Conservation (phyloP, 1,140 invertebrate genomes). For the Lepidostoma basale region DNA sequence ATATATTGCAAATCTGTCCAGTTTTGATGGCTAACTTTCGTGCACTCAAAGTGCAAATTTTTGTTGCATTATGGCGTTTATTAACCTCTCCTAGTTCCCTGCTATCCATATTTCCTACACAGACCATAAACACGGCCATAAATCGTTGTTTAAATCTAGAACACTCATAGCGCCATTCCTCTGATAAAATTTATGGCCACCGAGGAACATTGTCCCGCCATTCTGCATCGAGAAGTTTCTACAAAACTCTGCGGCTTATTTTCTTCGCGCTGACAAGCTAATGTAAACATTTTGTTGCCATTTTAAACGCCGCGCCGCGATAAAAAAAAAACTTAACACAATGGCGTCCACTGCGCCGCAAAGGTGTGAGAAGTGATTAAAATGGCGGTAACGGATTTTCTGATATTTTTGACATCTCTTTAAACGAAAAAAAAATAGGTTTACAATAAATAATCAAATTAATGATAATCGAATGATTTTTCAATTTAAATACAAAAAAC, state of each 20-base stretch:
- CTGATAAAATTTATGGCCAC: constrained; percentile 33
- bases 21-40: too few relatives aligned
- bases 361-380: neutral
- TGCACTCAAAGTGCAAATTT: constrained; percentile 11
- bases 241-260: constrained; percentile 32
- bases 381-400: neutral
- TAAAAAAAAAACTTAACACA: constrained; percentile 39
- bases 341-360: neutral
- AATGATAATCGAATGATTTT: too few relatives aligned
- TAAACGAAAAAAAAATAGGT: neutral
- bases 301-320: constrained; percentile 35
- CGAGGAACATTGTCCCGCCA: constrained; percentile 27
- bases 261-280: constrained; percentile 31
- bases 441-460: too few relatives aligned
- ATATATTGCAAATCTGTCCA: too few relatives aligned
- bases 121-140: constrained; percentile 31
- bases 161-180: constrained; percentile 33
- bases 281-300: constrained; percentile 36
- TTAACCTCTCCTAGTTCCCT: constrained; percentile 16
- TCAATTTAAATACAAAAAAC: too few relatives aligned
- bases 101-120: constrained; percentile 32
- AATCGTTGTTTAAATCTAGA: constrained; percentile 35
- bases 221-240: constrained; percentile 33
- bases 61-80: constrained; percentile 13
- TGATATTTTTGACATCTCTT: neutral